Conservation (phyloP, 2,113 vertebrate species). For the Pygoscelis antarcticus region DNA sequence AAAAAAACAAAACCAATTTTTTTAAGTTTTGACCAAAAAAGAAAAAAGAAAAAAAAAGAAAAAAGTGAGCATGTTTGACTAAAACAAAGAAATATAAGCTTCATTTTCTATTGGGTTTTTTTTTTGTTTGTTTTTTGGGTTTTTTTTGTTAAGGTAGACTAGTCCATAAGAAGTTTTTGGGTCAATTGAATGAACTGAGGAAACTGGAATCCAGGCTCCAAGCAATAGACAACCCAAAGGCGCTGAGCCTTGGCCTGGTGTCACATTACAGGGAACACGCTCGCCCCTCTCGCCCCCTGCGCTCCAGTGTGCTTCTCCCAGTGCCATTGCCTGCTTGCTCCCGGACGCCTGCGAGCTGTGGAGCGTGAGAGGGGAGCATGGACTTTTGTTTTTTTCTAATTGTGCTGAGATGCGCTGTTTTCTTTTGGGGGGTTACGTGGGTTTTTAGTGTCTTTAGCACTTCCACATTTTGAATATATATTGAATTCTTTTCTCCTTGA, state of each 20-base stretch:
- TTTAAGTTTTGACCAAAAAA: conserved; percentile 90
- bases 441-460: conserved; percentile 42
- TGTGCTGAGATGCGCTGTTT: conserved; percentile 18
- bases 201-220: conserved; percentile 58
- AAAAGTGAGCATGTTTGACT: conserved; percentile 44
- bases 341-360: background rate
- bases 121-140: background rate
- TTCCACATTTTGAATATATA: conserved; percentile 10
- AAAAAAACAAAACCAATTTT: conserved; percentile 44
- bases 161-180: conserved; percentile 66
- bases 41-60: background rate
- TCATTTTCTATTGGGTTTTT: conserved; percentile 42
- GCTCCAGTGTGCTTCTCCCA: background rate
- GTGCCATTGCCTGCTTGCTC: background rate
- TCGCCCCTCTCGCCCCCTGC: background rate
- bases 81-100: conserved; percentile 68
- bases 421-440: background rate
- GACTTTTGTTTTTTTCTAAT: background rate
- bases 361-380: background rate
- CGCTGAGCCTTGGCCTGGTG: background rate
- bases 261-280: conserved; percentile 26
- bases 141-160: conserved; percentile 3
- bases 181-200: conserved; percentile 48
- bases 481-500: background rate
- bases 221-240: conserved; percentile 31